These are phyloP conservation scores for Seriola quinqueradiata DNA, from an alignment of 2,113 vertebrate genomes.

Conservation along the genomic window DNA sequence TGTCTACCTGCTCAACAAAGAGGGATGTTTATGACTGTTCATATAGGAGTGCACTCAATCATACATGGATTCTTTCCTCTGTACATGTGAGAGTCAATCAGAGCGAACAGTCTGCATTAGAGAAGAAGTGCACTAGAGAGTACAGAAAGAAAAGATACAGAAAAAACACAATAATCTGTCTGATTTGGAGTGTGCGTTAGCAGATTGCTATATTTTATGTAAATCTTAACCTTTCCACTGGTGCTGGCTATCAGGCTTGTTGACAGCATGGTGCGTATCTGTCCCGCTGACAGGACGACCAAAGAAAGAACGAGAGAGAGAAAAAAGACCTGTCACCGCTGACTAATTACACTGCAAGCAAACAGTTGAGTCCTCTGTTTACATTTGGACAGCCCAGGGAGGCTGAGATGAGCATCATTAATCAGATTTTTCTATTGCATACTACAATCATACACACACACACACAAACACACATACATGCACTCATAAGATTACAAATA, in stretches of 20 bases:
- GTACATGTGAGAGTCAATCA: constrained; percentile 46
- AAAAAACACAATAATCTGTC: constrained; percentile 49
- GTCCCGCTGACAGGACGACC: constrained; percentile 74
- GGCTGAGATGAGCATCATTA: constrained; percentile 77
- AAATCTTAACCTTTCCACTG: constrained; percentile 80
- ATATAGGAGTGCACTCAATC: constrained; percentile 41
- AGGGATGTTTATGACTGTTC: constrained; percentile 61
- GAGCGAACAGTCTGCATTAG: constrained; percentile 29
- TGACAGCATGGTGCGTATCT: constrained; percentile 74
- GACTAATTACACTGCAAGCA: constrained; percentile 80
- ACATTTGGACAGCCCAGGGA: constrained; percentile 77
- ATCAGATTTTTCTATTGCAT: constrained; percentile 73
- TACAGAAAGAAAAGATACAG: background rate
- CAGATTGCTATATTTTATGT: constrained; percentile 79
- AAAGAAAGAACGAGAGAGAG: constrained; percentile 62
- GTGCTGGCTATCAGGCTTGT: constrained; percentile 75
- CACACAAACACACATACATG: constrained; percentile 20
- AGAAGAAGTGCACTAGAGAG: constrained; percentile 37
- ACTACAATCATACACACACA: constrained; percentile 50
- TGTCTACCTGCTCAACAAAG: constrained; percentile 58
- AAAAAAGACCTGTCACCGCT: constrained; percentile 74
- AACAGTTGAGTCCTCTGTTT: constrained; percentile 81
- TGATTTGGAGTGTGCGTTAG: constrained; percentile 62
- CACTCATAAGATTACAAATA: constrained; percentile 68
- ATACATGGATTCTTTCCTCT: constrained; percentile 38